Base-by-base conservation (phyloP, 2,113 vertebrate genomes). In the Epinephelus cyanopodus region DNA sequence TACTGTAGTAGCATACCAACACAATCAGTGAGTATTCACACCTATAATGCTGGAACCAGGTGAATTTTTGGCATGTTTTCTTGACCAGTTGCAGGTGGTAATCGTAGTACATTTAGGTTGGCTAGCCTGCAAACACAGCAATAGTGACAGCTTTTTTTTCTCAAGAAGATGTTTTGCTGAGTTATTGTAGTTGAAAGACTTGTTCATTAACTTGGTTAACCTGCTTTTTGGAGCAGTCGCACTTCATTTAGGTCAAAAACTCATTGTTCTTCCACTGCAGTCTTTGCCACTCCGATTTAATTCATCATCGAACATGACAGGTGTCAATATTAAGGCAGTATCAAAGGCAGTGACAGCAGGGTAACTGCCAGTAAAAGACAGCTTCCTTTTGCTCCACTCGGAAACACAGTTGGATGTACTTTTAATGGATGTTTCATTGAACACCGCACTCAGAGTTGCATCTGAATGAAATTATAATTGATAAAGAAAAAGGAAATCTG, bases 401-500 rank as follows among this genome's bases (percentile, higher is more conserved):
- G 14, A 23, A 25, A 68, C 27, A 60, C 23, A 69, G 19, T 25
- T 0, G 5, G 6, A 3, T 67, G 63, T 37, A 18, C 42, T 25
- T 60, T 13, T 67, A 1, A 5, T 56, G 19, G 14, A 18, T 1
- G 66, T 53, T 53, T 69, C 50, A 69, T 45, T 45, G 42, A 45
- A 45, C 45, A 45, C 37, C 18, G 23, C 48, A 23, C 15, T 12
- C 13, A 0, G 21, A 17, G 21, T 45, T 29, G 0, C 7, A 19
- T 8, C 2, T 45, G 42, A 45, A 45, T 45, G 42, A 45, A 45
- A 45, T 45, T n/a, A 9, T 50, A 45, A 19, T 48, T 23, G 14
- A 9, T 19, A 12, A 48, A 67, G 52, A 62, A 42, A 62, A 8
- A 13, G 6, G 45, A 77, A 65, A 58, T 33, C 62, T 72, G 77